Evolutionary conservation across 2,113 vertebrate species (phyloP), one percentile per base, ranked within the genome.

Genomic region (Junco hyemalis): DNA sequence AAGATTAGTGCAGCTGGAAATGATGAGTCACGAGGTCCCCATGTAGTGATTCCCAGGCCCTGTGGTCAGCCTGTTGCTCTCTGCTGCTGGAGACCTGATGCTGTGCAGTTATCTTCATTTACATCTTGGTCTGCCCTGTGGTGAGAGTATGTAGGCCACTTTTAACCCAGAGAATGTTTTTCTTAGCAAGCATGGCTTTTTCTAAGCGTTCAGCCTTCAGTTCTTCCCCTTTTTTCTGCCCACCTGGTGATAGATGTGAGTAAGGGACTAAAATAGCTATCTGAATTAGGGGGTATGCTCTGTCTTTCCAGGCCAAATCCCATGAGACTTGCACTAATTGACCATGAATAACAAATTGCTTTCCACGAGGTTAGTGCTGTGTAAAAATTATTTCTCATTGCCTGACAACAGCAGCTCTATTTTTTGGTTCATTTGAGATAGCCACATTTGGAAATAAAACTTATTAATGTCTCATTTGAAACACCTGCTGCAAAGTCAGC

Each of bases 21-120:
- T 26, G 15, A 7, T 93, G 94, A 95, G 70, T 95, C 95, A 96
- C 53, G 8, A 40, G 35, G 29, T 65, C 69, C 50, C 79, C 12
- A 2, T 63, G 54, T 73, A 42, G 50, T 47, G 70, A 16, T 61
- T 84, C n/a, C 60, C 72, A 42, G 87, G 83, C 48, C 36, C 33
- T 66, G 12, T 29, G 51, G 47, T 51, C 68, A 64, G 50, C 40
- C 70, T 17, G 85, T 54, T 3, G 2, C 40, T 86, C 51, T 57
- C 15, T 71, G 60, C 50, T 83, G 71, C 70, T 56, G 16, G 35
- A 35, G 40, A 16, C 42, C 47, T 64, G 51, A 22, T 57, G 18
- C 61, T 51, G 28, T 29, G 57, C 35, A 25, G 8, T 85, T 74
- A 10, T 22, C 47, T 51, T 45, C 18, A 10, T 12, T 1, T 38